Percentiles rank a stretch among this genome's conserved stretches.
Conservation (phyloP, 1,140 invertebrate species). For the Zaprionus camerounensis region DNA sequence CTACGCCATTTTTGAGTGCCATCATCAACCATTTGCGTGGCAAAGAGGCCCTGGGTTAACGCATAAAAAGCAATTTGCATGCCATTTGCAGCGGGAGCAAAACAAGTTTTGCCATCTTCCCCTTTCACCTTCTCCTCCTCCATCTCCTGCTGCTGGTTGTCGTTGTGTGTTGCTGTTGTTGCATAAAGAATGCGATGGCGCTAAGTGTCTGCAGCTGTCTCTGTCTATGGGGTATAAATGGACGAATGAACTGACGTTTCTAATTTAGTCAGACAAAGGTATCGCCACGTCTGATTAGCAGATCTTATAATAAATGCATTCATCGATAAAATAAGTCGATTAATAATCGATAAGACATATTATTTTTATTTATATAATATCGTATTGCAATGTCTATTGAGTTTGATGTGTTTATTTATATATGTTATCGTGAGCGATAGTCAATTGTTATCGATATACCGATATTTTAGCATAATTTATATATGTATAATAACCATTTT, state of each 20-base stretch:
- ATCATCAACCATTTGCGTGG: conserved; percentile 71
- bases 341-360: neutral
- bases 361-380: neutral
- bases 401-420: neutral
- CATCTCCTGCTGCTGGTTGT: neutral
- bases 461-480: too few species aligned
- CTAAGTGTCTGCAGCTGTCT: conserved; percentile 62
- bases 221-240: conserved; percentile 50
- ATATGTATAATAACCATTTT: neutral
- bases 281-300: neutral
- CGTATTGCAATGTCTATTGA: neutral
- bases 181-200: conserved; percentile 66
- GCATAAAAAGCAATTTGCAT: conserved; percentile 83
- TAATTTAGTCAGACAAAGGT: neutral
- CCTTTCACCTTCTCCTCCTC: conserved; percentile 29
- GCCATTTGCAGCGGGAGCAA: conserved; percentile 67
- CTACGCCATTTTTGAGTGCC: conserved; percentile 81
- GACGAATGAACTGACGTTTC: neutral
- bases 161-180: conserved; percentile 10
- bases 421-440: too few species aligned
- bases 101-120: conserved; percentile 66
- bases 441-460: neutral
- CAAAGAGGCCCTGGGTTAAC: conserved; percentile 51
- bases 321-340: neutral
- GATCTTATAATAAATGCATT: neutral